Percentiles rank a stretch among this genome's conserved stretches.
Conservation (phyloP, 2,888 invertebrate species). For the Ephialtes manifestator region DNA sequence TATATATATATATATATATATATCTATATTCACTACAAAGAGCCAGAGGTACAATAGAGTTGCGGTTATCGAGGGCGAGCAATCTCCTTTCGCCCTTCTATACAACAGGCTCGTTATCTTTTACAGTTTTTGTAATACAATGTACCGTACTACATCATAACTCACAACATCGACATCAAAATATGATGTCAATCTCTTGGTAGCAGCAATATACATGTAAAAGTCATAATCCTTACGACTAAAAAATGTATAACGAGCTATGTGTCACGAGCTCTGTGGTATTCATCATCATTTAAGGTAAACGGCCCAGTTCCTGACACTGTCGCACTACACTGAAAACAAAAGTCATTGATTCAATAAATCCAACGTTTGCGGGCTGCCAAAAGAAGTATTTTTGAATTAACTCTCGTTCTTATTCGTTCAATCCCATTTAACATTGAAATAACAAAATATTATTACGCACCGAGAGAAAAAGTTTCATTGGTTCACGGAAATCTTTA, state of each 20-base stretch:
- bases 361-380: no score
- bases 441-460: no score
- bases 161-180: neutral
- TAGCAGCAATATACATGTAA: neutral
- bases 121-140: neutral
- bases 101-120: slow-evolving; percentile 9
- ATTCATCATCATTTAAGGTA: no score
- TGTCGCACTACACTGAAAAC: no score
- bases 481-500: no score
- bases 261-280: neutral
- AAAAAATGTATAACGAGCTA: neutral
- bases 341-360: no score
- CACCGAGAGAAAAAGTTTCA: no score
- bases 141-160: neutral
- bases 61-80: neutral
- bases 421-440: no score
- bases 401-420: no score
- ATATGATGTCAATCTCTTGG: neutral
- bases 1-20: neutral
- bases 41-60: slow-evolving; percentile 5
- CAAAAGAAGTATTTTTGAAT: no score
- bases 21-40: slow-evolving; percentile 8
- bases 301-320: no score
- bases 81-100: neutral
- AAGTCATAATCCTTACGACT: neutral